These are phyloP conservation scores for Tetragnatha montana DNA, from an alignment of 2,888 invertebrate species.

Conservation along the genomic window DNA sequence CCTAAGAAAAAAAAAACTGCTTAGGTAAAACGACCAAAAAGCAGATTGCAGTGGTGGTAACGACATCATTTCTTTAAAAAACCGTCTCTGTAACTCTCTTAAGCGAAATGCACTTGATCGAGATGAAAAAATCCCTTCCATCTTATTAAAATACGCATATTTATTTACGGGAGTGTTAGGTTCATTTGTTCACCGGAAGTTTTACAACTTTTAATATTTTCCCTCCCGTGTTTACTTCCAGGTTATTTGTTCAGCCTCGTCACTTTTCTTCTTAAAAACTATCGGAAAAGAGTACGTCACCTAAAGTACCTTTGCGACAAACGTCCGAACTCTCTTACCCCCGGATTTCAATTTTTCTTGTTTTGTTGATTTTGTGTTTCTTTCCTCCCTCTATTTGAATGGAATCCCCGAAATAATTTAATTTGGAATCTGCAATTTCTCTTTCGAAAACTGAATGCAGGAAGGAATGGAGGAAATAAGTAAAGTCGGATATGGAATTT, in stretches of 20 bases:
- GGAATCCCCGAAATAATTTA: conserved; percentile 21
- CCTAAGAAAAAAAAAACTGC: too few species aligned
- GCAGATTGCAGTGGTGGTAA: too few species aligned
- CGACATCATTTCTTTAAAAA: too few species aligned
- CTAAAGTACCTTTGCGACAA: neutral
- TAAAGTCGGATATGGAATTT: neutral
- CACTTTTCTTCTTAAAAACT: neutral
- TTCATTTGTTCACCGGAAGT: neutral
- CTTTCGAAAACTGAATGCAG: neutral
- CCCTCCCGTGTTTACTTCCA: neutral
- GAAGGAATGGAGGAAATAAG: neutral
- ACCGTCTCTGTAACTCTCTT: too few species aligned
- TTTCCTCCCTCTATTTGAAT: neutral
- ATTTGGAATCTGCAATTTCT: conserved; percentile 16
- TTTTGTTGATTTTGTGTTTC: conserved; percentile 17
- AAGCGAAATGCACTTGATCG: too few species aligned
- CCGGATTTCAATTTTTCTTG: neutral
- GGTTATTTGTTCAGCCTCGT: neutral
- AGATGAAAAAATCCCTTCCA: too few species aligned
- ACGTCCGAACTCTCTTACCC: neutral
- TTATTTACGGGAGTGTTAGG: neutral
- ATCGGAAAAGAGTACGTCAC: neutral
- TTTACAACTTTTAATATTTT: neutral
- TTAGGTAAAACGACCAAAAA: too few species aligned
- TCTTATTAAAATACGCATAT: too few species aligned